phyloP scores from a whole-genome alignment of 1,140 invertebrate species.

The Aphelenchoides avenae region DNA sequence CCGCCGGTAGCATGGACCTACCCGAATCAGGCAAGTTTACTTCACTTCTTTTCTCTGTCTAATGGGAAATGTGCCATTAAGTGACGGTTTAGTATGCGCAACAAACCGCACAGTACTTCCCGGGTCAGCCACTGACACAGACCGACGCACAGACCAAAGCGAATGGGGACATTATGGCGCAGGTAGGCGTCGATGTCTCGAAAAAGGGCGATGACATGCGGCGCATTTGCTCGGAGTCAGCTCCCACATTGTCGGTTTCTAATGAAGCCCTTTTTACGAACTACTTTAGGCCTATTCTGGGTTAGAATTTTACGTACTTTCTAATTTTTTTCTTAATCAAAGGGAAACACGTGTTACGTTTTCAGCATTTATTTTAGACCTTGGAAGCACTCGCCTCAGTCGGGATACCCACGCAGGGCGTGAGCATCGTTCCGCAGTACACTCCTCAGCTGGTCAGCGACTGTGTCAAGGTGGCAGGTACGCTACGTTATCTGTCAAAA shows the following conservation, averaged over 20 bases:
- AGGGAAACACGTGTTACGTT: conserved; percentile 3
- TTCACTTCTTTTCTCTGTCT: background rate
- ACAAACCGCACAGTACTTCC: background rate
- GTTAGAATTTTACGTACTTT: background rate
- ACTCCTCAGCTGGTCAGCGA: conserved; percentile 9
- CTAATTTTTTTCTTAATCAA: background rate
- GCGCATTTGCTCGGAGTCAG: too few relatives aligned
- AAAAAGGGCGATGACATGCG: too few relatives aligned
- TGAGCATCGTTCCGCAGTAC: conserved; percentile 11
- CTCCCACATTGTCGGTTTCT: too few relatives aligned
- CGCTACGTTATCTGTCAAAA: too few relatives aligned
- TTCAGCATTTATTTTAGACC: conserved; percentile 15
- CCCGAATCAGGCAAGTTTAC: conserved; percentile 9
- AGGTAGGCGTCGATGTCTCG: too few relatives aligned
- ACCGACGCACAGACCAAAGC: conserved; percentile 1
- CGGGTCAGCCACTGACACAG: conserved; percentile 18
- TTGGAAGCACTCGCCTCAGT: conserved; percentile 1
- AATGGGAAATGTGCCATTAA: background rate
- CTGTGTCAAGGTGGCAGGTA: conserved; percentile 18
- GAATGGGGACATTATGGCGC: conserved; percentile 15
- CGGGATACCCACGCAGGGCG: conserved; percentile 5
- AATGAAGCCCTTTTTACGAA: too few relatives aligned
- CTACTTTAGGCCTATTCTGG: background rate
- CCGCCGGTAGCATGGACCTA: conserved; percentile 14
- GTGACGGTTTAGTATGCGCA: background rate